These are phyloP conservation scores for Arrhopalites spinosus DNA, from an alignment of 2,888 invertebrate species.

Conservation along the genomic window DNA sequence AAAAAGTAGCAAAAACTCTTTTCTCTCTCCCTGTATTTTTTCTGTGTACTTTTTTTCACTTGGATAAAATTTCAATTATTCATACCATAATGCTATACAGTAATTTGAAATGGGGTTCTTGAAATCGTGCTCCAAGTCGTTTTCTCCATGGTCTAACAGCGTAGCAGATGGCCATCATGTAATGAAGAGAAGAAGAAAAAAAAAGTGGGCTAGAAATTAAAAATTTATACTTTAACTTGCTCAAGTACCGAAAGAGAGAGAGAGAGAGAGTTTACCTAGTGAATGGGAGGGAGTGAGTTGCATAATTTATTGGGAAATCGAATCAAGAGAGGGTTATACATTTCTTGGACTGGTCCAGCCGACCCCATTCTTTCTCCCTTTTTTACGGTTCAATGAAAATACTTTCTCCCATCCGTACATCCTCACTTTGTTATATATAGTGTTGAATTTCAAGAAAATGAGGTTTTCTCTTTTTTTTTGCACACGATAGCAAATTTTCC, in stretches of 20 bases:
- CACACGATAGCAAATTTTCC: constrained; percentile 2
- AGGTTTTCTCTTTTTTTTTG: constrained; percentile 7
- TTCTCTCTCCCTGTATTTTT: too few relatives aligned
- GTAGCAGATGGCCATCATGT: too few relatives aligned
- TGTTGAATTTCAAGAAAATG: background rate
- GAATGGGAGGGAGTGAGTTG: background rate
- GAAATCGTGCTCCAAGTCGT: too few relatives aligned
- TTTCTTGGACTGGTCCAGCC: background rate
- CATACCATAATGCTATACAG: too few relatives aligned
- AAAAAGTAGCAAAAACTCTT: too few relatives aligned
- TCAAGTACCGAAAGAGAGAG: background rate
- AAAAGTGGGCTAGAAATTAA: constrained; percentile 6
- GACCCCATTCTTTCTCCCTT: too few relatives aligned
- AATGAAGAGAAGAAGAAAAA: background rate
- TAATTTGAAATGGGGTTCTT: too few relatives aligned
- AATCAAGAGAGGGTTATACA: too few relatives aligned
- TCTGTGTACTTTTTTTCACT: too few relatives aligned
- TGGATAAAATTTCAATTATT: too few relatives aligned
- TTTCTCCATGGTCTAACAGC: too few relatives aligned
- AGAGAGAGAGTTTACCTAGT: background rate
- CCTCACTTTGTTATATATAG: background rate
- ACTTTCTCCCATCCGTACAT: background rate
- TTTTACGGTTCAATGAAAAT: too few relatives aligned
- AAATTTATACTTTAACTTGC: constrained; percentile 4
- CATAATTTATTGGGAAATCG: background rate